These are phyloP conservation scores for Drosophila littoralis DNA, from an alignment of 1,140 invertebrate genomes.

Conservation along the genomic window DNA sequence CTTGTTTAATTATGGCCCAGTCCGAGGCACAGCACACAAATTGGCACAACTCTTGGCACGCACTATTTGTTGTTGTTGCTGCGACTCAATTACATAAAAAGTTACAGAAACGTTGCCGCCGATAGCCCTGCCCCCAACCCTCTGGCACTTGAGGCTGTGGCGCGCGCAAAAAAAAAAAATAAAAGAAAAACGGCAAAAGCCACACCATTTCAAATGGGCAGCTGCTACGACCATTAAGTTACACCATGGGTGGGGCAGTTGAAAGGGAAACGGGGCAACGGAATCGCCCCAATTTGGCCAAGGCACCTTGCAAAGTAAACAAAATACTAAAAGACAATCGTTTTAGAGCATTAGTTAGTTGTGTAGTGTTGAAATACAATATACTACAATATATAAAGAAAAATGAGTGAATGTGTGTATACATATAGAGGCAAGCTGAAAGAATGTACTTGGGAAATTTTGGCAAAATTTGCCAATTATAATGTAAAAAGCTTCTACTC, in stretches of 20 bases:
- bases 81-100: constrained; percentile 48
- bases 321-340: neutral
- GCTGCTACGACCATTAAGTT: constrained; percentile 12
- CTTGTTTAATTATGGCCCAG: constrained; percentile 67
- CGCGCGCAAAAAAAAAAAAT: neutral
- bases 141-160: constrained; percentile 20
- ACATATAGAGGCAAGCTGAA: too few species aligned
- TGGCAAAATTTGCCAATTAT: neutral
- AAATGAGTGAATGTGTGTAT: neutral
- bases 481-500: neutral
- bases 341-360: neutral
- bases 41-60: constrained; percentile 50
- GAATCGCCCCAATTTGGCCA: constrained; percentile 19
- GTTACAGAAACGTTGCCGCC: constrained; percentile 24
- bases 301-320: neutral
- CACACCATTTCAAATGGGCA: constrained; percentile 22
- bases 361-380: neutral
- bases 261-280: constrained; percentile 22
- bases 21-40: constrained; percentile 36
- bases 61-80: constrained; percentile 47
- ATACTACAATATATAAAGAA: neutral
- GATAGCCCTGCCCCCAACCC: constrained; percentile 29
- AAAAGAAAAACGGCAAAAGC: neutral
- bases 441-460: neutral
- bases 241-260: constrained; percentile 26